Base-by-base conservation (phyloP, 2,888 invertebrate genomes). In the Acanthopleura granulata region DNA sequence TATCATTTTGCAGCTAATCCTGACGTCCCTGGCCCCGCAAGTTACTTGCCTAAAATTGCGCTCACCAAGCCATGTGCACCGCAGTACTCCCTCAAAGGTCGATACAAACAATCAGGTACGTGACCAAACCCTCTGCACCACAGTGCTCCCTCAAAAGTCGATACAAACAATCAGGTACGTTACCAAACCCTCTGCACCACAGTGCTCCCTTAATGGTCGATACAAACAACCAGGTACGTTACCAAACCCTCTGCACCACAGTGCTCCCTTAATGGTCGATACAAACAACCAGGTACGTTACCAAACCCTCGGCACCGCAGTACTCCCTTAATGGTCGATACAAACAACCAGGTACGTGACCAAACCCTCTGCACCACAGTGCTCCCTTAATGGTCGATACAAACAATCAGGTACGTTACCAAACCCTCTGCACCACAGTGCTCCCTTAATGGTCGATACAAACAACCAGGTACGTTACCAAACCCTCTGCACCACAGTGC, bases 1-100 rank as follows among this genome's bases (percentile, higher is more conserved):
- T 57, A 9, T 57, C 6, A n/a, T 57, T 22, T 57, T 57, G 3
- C 66, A 66, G 66, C 66, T 6, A 27, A 15, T 66, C 22, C 22
- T 6, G 6, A 73, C 40, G 25, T 61, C 3, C 77, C 77, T 0
- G 77, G 72, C n/a, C 77, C 77, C 6, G 72, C 77, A 0, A 75
- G 75, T 62, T 77, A 77, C 73, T 69, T 73, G 50, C 77, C 77
- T 1, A 77, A 75, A 61, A 72, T 77, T n/a, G 73, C 75, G 18
- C 27, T 77, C 16, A 75, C 75, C 69, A 75, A 75, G 49, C 75
- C 75, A 11, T 18, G 73, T 3, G 73, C 75, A 15, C 73, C 77
- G 4, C 77, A 77, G 16, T 75, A 75, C 49, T 77, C 77, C 11
- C 40, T 77, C 29, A 62, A 72, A 27, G 77, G 77, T 12, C 18